phyloP scores from a whole-genome alignment of 2,888 invertebrate species.

The Gari tellinella region DNA sequence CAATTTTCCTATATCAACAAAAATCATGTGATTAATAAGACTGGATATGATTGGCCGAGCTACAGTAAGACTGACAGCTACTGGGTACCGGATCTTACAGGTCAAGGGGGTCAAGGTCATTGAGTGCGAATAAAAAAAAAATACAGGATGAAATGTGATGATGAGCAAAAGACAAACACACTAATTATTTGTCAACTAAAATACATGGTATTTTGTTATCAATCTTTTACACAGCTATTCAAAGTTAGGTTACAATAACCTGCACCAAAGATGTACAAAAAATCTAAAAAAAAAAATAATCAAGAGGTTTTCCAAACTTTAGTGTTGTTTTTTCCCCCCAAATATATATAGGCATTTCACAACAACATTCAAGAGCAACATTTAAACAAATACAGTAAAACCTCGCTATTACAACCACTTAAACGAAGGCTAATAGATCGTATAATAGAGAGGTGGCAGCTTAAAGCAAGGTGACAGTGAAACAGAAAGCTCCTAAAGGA shows the following conservation, averaged over 20 bases:
- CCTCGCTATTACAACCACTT: no score
- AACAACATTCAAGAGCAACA: no score
- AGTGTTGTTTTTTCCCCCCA: no score
- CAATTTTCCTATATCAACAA: slow-evolving; percentile 26
- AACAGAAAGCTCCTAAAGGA: no score
- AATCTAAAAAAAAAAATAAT: slow-evolving; percentile 5
- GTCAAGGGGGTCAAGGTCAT: no score
- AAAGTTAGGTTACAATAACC: slow-evolving; percentile 45
- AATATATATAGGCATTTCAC: no score
- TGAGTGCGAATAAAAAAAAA: slow-evolving; percentile 9
- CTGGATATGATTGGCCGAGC: slow-evolving; percentile 34
- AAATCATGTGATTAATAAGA: slow-evolving; percentile 24
- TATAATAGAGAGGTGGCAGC: no score
- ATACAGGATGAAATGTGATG: slow-evolving; percentile 51
- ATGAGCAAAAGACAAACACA: slow-evolving; percentile 49
- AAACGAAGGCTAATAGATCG: no score
- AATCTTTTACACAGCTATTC: slow-evolving; percentile 19
- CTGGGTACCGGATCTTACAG: not conserved
- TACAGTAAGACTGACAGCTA: not conserved
- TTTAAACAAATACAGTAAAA: no score
- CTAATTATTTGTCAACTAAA: slow-evolving; percentile 53
- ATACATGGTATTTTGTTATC: not conserved
- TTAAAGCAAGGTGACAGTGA: no score
- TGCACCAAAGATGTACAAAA: slow-evolving; percentile 43
- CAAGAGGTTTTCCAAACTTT: not conserved